Percentiles rank a stretch among this genome's conserved stretches.
These are phyloP conservation scores for Thaumatotibia leucotreta DNA, from an alignment of 1,140 invertebrate species.

Conservation along the genomic window DNA sequence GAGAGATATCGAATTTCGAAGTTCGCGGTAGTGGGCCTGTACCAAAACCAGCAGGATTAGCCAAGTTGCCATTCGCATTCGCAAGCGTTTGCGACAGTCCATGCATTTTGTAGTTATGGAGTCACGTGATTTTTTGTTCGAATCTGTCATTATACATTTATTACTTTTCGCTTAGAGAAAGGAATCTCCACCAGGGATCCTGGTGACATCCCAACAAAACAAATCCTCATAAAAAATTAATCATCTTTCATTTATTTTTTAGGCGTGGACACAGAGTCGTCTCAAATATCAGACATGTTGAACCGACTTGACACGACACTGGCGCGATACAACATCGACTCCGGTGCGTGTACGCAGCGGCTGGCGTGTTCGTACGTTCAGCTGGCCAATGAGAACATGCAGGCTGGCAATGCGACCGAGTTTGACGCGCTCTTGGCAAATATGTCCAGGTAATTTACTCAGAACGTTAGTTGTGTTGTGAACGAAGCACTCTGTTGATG, in stretches of 20 bases:
- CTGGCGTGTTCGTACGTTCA: slow-evolving; percentile 86
- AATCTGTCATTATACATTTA: too few relatives aligned
- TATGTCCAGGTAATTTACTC: slow-evolving; percentile 70
- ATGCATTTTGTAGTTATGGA: too few relatives aligned
- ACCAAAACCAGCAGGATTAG: too few relatives aligned
- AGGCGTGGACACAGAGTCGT: slow-evolving; percentile 80
- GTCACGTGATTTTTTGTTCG: too few relatives aligned
- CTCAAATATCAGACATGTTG: slow-evolving; percentile 80
- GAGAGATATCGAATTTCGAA: too few relatives aligned
- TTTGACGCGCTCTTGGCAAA: slow-evolving; percentile 81
- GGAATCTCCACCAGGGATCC: too few relatives aligned
- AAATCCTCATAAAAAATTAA: background rate
- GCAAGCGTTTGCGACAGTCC: too few relatives aligned
- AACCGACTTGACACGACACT: slow-evolving; percentile 84
- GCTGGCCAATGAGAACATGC: slow-evolving; percentile 80
- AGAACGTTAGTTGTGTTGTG: background rate
- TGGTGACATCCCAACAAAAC: too few relatives aligned
- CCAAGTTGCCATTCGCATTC: too few relatives aligned
- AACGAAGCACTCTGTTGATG: too few relatives aligned
- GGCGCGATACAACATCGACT: slow-evolving; percentile 86
- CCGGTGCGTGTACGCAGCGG: slow-evolving; percentile 86
- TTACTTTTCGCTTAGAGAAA: too few relatives aligned
- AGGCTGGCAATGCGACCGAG: slow-evolving; percentile 79
- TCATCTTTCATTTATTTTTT: slow-evolving; percentile 20
- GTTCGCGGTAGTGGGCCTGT: too few relatives aligned